Percentiles rank a stretch among this genome's conserved stretches.
Evolutionary conservation across 2,113 vertebrate species (phyloP).

Genomic region (Microtus pennsylvanicus): DNA sequence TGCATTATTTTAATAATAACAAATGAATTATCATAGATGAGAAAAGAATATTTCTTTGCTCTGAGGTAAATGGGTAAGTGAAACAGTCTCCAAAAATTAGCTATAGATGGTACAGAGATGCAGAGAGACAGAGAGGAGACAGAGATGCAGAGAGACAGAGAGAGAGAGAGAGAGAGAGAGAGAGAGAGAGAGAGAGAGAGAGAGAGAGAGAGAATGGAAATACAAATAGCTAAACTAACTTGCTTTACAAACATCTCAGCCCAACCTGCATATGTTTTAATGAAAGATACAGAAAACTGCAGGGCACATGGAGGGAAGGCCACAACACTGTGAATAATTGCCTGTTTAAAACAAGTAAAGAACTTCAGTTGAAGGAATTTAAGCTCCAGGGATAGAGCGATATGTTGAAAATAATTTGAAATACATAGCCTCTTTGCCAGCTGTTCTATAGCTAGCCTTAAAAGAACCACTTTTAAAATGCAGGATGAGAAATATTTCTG

Average conservation of each 20-base stretch:
- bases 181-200: background rate
- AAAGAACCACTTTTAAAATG: background rate
- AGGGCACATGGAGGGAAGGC: background rate
- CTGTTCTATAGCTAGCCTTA: background rate
- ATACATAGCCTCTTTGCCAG: background rate
- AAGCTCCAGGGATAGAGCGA: background rate
- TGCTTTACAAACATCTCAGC: background rate
- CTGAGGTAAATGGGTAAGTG: background rate
- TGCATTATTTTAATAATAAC: slow-evolving; percentile 13
- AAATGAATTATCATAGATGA: background rate
- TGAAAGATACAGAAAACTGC: background rate
- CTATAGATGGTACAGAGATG: background rate
- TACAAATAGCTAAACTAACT: background rate
- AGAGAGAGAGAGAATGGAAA: background rate
- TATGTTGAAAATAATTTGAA: background rate
- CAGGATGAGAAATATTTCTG: background rate
- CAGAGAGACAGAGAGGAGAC: background rate
- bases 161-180: background rate
- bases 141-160: background rate
- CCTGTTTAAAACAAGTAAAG: background rate
- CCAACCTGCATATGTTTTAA: background rate
- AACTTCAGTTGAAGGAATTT: background rate
- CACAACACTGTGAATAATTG: background rate
- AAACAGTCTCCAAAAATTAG: background rate
- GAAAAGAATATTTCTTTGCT: background rate